Conservation (phyloP, 1,140 invertebrate genomes). For the Triops cancriformis region DNA sequence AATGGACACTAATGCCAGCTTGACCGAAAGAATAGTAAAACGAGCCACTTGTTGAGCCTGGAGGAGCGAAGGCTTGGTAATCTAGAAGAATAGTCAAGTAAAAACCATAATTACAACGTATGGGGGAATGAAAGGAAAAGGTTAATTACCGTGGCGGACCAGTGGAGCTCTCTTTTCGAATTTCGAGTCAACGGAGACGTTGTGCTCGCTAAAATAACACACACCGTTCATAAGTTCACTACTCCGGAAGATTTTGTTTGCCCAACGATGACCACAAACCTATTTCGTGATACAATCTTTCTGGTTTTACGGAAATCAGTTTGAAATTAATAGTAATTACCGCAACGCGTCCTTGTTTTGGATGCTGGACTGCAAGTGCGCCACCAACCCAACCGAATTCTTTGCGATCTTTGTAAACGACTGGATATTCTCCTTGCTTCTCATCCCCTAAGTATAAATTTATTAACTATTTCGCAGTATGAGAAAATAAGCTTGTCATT, state of each 20-base stretch:
- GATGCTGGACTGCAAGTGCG: constrained; percentile 26
- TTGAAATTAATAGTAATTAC: constrained; percentile 20
- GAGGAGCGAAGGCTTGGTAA: not conserved
- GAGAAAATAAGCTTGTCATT: not conserved
- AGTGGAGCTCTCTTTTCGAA: constrained; percentile 20
- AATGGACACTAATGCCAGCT: constrained; percentile 35
- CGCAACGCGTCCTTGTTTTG: constrained; percentile 28
- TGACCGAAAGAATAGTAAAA: constrained; percentile 34
- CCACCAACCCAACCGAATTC: constrained; percentile 33
- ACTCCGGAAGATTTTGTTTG: constrained; percentile 31
- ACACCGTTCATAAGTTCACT: constrained; percentile 34
- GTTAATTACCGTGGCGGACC: not conserved
- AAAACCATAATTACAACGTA: not conserved
- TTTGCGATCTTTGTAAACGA: constrained; percentile 28
- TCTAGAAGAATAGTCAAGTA: not conserved
- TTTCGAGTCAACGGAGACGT: not conserved
- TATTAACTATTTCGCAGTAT: not conserved
- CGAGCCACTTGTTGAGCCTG: not conserved
- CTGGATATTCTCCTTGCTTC: not conserved
- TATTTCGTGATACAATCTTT: constrained; percentile 21
- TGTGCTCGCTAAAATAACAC: constrained; percentile 32
- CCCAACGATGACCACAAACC: constrained; percentile 37
- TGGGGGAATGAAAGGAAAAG: not conserved
- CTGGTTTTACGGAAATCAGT: not conserved
- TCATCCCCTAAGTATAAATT: not conserved